phyloP scores from a whole-genome alignment of 2,113 vertebrate species.

The Raja brachyura region DNA sequence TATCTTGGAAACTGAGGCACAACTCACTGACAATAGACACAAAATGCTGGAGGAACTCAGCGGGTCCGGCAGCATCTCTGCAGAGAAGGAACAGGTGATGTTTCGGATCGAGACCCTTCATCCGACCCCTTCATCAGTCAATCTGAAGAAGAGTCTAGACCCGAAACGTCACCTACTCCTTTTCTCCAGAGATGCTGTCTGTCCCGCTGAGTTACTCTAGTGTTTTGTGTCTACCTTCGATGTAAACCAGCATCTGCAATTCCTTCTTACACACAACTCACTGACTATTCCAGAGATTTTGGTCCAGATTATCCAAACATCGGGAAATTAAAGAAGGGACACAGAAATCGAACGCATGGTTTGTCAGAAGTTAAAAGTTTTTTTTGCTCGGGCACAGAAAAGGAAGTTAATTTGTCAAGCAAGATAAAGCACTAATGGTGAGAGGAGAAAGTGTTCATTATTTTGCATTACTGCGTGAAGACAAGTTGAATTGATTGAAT shows the following conservation, averaged over 20 bases:
- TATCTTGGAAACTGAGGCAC: background rate
- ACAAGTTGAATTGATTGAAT: slow-evolving; percentile 22
- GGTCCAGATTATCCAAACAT: background rate
- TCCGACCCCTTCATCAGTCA: no score
- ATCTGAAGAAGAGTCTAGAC: no score
- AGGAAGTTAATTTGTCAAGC: background rate
- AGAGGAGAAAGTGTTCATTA: background rate
- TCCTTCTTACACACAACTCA: background rate
- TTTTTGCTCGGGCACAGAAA: background rate
- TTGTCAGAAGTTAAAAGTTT: background rate
- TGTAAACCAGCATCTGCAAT: no score
- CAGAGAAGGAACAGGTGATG: no score
- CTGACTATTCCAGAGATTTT: no score
- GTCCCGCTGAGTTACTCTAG: no score
- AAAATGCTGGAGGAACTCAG: no score
- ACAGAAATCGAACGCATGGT: background rate
- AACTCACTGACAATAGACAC: background rate
- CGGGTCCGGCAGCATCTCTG: no score
- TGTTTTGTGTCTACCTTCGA: no score
- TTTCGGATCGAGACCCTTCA: no score
- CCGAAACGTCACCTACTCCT: no score
- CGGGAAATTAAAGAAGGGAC: background rate
- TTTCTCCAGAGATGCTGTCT: no score
- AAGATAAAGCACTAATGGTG: background rate
- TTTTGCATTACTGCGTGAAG: background rate